A percentile compares a stretch with the other conserved stretches of the same genome.
phyloP scores from a whole-genome alignment of 1,140 invertebrate species.

The Eciton burchellii region DNA sequence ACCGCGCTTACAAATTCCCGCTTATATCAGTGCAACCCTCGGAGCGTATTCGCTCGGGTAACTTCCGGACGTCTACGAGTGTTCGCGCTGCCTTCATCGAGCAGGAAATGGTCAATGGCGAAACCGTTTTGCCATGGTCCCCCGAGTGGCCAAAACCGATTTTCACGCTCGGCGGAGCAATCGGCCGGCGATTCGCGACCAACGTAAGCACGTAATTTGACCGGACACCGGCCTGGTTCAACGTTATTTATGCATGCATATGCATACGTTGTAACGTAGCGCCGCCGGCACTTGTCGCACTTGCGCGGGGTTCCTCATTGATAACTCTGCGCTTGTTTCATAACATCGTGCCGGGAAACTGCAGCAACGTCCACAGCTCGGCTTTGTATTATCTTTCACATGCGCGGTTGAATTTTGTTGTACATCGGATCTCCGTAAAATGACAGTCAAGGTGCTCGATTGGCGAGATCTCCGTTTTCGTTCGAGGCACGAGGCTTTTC shows the following conservation, averaged over 20 bases:
- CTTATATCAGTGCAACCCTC: slow-evolving; percentile 1
- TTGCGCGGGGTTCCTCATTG: slow-evolving; percentile 48
- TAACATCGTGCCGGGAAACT: slow-evolving; percentile 26
- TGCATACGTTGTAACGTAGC: slow-evolving; percentile 49
- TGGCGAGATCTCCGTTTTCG: background rate
- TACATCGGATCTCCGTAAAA: slow-evolving; percentile 14
- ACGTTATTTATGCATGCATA: slow-evolving; percentile 61
- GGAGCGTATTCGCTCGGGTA: slow-evolving; percentile 38
- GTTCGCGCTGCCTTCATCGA: slow-evolving; percentile 59
- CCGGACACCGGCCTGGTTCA: slow-evolving; percentile 53
- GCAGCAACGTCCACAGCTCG: background rate
- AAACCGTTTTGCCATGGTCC: slow-evolving; percentile 67
- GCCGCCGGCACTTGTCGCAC: slow-evolving; percentile 46
- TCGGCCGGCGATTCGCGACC: slow-evolving; percentile 69
- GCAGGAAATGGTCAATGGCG: slow-evolving; percentile 69
- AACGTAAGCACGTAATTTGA: slow-evolving; percentile 66
- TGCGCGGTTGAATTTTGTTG: slow-evolving; percentile 32
- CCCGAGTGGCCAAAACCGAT: slow-evolving; percentile 70
- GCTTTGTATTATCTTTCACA: slow-evolving; percentile 57
- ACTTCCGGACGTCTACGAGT: slow-evolving; percentile 60
- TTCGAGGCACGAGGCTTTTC: background rate
- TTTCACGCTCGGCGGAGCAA: slow-evolving; percentile 66
- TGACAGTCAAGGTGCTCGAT: slow-evolving; percentile 35
- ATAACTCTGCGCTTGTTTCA: slow-evolving; percentile 45
- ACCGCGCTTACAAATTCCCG: slow-evolving; percentile 12